Evolutionary conservation across 1,140 invertebrate species (phyloP), one percentile per base, ranked within the genome.

Genomic region (Cryptotermes secundus): DNA sequence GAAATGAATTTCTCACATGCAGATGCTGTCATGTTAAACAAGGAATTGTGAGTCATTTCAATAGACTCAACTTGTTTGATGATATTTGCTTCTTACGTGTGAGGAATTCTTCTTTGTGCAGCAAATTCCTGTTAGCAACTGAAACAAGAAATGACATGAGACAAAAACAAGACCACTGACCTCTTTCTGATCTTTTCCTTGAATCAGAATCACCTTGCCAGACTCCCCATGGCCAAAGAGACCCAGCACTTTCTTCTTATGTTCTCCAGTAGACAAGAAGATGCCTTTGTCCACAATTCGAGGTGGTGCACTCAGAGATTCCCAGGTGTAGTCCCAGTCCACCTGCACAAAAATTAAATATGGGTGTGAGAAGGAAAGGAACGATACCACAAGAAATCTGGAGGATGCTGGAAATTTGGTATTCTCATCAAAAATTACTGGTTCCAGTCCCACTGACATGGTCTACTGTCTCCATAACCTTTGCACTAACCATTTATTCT

Each of bases 251-350:
- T 89, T 93, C 85, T 88, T 92, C 80, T 89, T 90, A 19, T 36
- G 82, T 85, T 92, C 91, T 84, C 89, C 89, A 26, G 90, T 88
- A 59, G 87, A 88, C 83, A 93, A 89, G 83, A 90, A 88, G 24
- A 94, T 88, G 38, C 93, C 93, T 87, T 90, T 92, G 0, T 92
- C 91, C 3, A 92, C 90, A 59, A 92, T 87, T 84, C 90, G 88
- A 26, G 93, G 91, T 7, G 91, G 88, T 79, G 90, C 89, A 79
- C 86, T 87, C 10, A 94, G 88, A 87, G 94, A 93, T 85, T 91
- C 90, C 93, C 93, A 95, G 3, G 91, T 92, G 84, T 93, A 90
- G 24, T 92, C 88, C 93, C 94, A 95, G 81, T 93, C 91, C 80
- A 93, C 89, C 92, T 93, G 81, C 26, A 22, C 7, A 49, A 53